phyloP scores from a whole-genome alignment of 2,888 invertebrate genomes.

The Xestoiulus laeticollis region DNA sequence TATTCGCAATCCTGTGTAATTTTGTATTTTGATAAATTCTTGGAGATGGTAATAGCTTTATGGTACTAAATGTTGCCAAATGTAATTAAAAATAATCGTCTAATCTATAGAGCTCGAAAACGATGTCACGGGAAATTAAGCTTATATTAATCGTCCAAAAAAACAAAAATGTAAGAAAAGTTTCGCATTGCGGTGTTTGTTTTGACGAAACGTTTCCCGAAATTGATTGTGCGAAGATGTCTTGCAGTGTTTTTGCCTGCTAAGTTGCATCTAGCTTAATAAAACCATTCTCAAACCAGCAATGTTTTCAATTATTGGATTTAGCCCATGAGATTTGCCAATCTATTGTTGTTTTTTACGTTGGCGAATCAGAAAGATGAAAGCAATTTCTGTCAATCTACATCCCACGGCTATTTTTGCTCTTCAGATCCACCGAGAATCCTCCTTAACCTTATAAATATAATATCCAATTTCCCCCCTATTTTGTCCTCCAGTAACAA shows the following conservation, averaged over 20 bases:
- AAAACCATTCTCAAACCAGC: background rate
- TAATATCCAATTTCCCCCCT: slow-evolving; percentile 12
- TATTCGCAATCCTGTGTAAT: too few species aligned
- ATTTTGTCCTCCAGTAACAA: background rate
- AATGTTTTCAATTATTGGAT: slow-evolving; percentile 22
- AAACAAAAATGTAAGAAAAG: background rate
- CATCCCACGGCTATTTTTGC: background rate
- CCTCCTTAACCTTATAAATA: background rate
- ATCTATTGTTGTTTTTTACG: slow-evolving; percentile 28
- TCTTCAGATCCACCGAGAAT: background rate
- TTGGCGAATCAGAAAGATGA: slow-evolving; percentile 31
- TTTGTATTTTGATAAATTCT: too few species aligned
- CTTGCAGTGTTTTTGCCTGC: background rate
- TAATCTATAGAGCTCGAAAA: too few species aligned
- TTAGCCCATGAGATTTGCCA: slow-evolving; percentile 18
- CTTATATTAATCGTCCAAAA: background rate
- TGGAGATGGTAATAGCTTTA: too few species aligned
- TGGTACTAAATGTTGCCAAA: too few species aligned
- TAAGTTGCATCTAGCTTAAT: background rate
- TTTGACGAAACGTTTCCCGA: background rate
- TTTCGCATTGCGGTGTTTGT: background rate
- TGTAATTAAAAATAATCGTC: too few species aligned
- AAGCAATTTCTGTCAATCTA: slow-evolving; percentile 4
- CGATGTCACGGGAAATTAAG: background rate
- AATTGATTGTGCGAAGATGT: background rate